Evolutionary conservation across 2,888 invertebrate species (phyloP).

Genomic region (Lochmaea capreae): DNA sequence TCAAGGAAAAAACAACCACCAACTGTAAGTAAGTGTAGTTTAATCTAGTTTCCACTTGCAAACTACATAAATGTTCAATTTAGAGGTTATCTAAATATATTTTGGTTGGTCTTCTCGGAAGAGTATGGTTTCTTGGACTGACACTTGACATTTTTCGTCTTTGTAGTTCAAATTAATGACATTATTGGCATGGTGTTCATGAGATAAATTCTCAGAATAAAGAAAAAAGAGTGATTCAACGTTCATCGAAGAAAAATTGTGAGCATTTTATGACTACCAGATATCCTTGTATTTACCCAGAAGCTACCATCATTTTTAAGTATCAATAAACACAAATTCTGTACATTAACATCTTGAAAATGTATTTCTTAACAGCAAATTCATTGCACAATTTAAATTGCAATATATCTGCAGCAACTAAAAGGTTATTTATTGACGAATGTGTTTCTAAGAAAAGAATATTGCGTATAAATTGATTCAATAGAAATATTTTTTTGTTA

Average conservation of each 20-base stretch:
- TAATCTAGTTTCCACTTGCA: too few relatives aligned
- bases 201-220: neutral
- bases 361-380: conserved; percentile 5
- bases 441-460: conserved; percentile 19
- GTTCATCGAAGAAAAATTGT: neutral
- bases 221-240: neutral
- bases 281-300: neutral
- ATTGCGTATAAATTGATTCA: conserved; percentile 14
- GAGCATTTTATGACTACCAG: neutral
- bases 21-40: too few relatives aligned
- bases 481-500: conserved; percentile 5
- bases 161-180: neutral
- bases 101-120: too few relatives aligned
- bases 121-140: too few relatives aligned
- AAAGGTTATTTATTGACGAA: conserved; percentile 17
- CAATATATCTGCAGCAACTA: conserved; percentile 18
- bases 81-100: too few relatives aligned
- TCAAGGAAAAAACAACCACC: too few relatives aligned
- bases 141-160: too few relatives aligned
- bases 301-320: neutral
- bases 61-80: too few relatives aligned
- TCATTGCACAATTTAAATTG: conserved; percentile 6
- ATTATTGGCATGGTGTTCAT: neutral
- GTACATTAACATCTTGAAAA: neutral
- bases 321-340: conserved; percentile 7